Evolutionary conservation across 2,797 vertebrate species (phyloP).

Genomic region (Chloroceryle inda): DNA sequence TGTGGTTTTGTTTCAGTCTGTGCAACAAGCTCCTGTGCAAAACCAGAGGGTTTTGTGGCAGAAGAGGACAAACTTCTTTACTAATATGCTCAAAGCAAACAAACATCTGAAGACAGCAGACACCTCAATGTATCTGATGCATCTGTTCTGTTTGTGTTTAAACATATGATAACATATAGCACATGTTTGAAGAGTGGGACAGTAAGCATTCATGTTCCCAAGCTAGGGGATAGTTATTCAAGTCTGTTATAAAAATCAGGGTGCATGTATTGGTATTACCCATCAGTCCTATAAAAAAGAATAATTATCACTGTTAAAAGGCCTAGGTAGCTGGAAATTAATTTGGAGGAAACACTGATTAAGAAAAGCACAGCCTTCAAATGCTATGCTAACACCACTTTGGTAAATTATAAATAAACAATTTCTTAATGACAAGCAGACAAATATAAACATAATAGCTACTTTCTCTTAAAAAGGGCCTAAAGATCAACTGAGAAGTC

Average conservation of each 20-base stretch:
- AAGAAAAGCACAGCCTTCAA: conserved; percentile 8
- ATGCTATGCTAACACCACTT: neutral
- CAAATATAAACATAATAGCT: neutral
- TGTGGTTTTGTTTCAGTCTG: neutral
- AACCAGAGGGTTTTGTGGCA: neutral
- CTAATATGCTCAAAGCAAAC: neutral
- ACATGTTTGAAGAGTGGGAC: neutral
- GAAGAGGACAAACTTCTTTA: neutral
- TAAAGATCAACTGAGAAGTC: neutral
- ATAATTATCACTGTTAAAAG: neutral
- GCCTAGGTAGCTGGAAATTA: neutral
- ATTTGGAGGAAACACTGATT: conserved; percentile 28
- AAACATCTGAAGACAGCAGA: neutral
- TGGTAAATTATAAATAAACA: conserved; percentile 10
- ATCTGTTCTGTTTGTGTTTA: neutral
- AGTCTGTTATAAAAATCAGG: conserved; percentile 14
- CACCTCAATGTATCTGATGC: neutral
- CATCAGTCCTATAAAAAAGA: conserved; percentile 20
- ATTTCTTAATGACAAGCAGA: conserved; percentile 48
- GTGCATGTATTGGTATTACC: neutral
- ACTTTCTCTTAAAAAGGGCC: neutral
- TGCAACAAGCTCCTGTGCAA: neutral
- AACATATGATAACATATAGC: neutral
- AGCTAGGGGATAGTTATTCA: neutral
- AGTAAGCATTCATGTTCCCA: neutral